Evolutionary conservation across 2,797 vertebrate species (phyloP).

Genomic region (Psittacula derbiana): DNA sequence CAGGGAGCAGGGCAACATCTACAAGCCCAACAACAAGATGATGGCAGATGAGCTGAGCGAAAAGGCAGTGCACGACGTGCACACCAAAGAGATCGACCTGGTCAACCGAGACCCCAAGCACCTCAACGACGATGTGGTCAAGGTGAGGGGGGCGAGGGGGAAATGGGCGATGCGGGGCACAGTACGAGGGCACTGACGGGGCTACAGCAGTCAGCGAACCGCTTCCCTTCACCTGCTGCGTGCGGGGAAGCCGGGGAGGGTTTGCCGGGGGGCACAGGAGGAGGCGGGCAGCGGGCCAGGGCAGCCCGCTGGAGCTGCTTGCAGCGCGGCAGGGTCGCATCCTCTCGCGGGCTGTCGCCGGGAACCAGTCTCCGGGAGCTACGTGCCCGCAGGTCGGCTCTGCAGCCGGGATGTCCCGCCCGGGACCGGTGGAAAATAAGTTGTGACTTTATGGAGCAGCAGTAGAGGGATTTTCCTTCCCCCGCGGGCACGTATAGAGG

Average conservation of each 20-base stretch:
- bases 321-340: not conserved
- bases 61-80: constrained; percentile 88
- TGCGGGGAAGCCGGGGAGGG: not conserved
- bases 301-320: not conserved
- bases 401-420: not conserved
- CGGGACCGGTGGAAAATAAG: not conserved
- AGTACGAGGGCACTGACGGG: too few relatives aligned
- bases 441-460: not conserved
- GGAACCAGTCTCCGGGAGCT: not conserved
- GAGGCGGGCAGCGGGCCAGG: not conserved
- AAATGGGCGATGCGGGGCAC: not conserved
- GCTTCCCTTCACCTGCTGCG: constrained; percentile 5
- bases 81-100: constrained; percentile 97
- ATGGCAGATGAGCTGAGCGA: constrained; percentile 94
- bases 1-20: constrained; percentile 97
- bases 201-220: not conserved
- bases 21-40: constrained; percentile 96
- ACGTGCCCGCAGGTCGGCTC: not conserved
- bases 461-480: constrained; percentile 1
- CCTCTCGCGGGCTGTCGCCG: not conserved
- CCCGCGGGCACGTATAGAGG: not conserved
- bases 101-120: constrained; percentile 95
- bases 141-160: constrained; percentile 80
- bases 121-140: constrained; percentile 94
- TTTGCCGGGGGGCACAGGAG: not conserved